These are phyloP conservation scores for Phenganax subtilis DNA, from an alignment of 92 coral and sea anemone species.

Conservation along the genomic window DNA sequence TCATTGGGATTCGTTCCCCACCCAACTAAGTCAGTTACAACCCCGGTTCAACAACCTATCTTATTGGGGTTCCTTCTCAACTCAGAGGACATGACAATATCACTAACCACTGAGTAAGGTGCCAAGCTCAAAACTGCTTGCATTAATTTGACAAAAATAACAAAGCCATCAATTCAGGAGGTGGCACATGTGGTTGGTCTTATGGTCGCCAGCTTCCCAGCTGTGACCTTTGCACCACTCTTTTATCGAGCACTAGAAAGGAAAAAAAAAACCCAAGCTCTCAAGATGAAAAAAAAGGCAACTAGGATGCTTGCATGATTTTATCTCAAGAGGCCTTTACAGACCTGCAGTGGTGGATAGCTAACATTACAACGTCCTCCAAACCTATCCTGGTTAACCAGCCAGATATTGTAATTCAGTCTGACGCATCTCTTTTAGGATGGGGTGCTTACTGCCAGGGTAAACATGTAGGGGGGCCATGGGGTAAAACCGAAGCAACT, in stretches of 20 bases:
- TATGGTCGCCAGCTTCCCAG: slow-evolving; percentile 48
- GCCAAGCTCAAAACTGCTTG: slow-evolving; percentile 36
- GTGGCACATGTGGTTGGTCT: slow-evolving; percentile 46
- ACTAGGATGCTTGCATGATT: slow-evolving; percentile 31
- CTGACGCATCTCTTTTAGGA: slow-evolving; percentile 48
- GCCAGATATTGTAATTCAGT: slow-evolving; percentile 9
- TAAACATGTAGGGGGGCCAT: slow-evolving; percentile 36
- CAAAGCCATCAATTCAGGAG: slow-evolving; percentile 38
- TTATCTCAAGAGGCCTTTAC: slow-evolving; percentile 1
- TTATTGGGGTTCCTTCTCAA: slow-evolving; percentile 54
- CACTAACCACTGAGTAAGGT: slow-evolving; percentile 44
- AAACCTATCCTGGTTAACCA: slow-evolving; percentile 5
- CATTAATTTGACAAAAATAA: slow-evolving; percentile 20
- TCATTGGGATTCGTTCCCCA: slow-evolving; percentile 49
- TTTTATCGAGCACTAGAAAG: slow-evolving; percentile 44
- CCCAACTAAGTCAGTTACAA: slow-evolving; percentile 41
- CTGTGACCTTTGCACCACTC: slow-evolving; percentile 35
- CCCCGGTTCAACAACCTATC: slow-evolving; percentile 46
- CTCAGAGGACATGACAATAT: slow-evolving; percentile 57
- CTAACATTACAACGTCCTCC: slow-evolving; percentile 20
- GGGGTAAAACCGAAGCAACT: slow-evolving; percentile 27
- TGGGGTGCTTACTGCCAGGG: slow-evolving; percentile 45
- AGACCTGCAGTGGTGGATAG: slow-evolving; percentile 43
- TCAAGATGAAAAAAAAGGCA: slow-evolving; percentile 35
- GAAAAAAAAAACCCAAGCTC: slow-evolving; percentile 38